Evolutionary conservation across 2,113 vertebrate species (phyloP), one percentile per base, ranked within the genome.

Genomic region (Paralichthys olivaceus): DNA sequence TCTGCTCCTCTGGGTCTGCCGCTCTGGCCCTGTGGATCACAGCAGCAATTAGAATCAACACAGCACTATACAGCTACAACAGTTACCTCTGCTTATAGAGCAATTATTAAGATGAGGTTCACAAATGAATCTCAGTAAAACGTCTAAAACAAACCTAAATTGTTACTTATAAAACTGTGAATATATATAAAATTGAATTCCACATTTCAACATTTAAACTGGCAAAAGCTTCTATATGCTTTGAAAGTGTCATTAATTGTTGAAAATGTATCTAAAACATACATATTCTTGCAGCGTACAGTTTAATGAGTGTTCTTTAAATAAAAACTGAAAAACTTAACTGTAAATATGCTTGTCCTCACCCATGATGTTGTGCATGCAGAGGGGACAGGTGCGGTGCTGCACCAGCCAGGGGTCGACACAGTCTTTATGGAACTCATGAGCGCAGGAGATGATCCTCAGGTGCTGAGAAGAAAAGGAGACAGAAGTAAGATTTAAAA

Each of bases 321-420:
- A 7, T 3, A 28, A 15, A 14, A 25, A 40, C 14, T 19, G 5
- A 15, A 25, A 57, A n/a, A 58, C 43, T 34, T 65, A 65, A 69
- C 72, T 57, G 34, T 15, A 49, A 77, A 40, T 22, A 40, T 37
- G 51, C 37, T 65, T 7, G 9, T 83, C 65, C 84, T 94, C 96
- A 99, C 98, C 98, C 90, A 98, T 94, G 90, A 99, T 99, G 92
- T 99, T 98, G 95, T 97, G 97, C 98, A 99, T 98, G 95, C 98
- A 99, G 75, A 99, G 96, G 0, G 98, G 98, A 61, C 98, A 99
- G 0, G 97, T 99, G 84, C 95, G 97, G 72, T 97, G 96, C 67
- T 98, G 96, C 72, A 96, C 92, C 32, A 99, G 94, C 98, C 98
- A 99, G 57, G 97, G 97, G 89, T 99, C 98, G 58, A 99, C 97